Evolutionary conservation across 2,113 vertebrate species (phyloP).

Genomic region (Elaphurus davidianus): DNA sequence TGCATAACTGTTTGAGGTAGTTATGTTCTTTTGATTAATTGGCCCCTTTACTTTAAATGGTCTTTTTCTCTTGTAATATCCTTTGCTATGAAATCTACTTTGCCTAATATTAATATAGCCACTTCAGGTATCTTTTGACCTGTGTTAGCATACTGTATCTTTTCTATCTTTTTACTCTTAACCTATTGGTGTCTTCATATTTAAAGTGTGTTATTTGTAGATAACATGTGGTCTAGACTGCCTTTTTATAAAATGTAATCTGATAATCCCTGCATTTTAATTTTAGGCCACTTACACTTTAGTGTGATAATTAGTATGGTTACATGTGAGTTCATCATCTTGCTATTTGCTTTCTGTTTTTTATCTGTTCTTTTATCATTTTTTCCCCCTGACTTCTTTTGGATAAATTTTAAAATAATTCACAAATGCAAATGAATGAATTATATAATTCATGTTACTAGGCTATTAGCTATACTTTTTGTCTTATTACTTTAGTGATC

Average conservation of each 20-base stretch:
- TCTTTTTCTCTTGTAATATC: not conserved
- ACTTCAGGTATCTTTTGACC: not conserved
- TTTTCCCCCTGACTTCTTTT: not conserved
- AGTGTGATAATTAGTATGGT: not conserved
- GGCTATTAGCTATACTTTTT: not conserved
- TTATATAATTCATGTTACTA: not conserved
- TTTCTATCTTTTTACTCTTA: not conserved
- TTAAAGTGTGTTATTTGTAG: not conserved
- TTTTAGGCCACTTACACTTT: not conserved
- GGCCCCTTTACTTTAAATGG: not conserved
- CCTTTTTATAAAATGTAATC: not conserved
- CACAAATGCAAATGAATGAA: not conserved
- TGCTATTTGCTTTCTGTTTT: not conserved
- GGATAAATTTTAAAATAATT: not conserved
- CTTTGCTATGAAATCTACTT: not conserved
- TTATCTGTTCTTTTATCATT: not conserved
- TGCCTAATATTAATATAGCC: not conserved
- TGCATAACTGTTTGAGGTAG: not conserved
- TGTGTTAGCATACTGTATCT: not conserved
- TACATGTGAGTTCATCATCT: not conserved
- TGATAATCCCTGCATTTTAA: not conserved
- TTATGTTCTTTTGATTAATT: not conserved
- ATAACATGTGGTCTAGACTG: not conserved
- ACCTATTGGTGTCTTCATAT: not conserved
- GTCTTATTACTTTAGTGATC: not conserved